Percentiles rank a stretch among this genome's conserved stretches.
phyloP scores from a whole-genome alignment of 2,797 vertebrate genomes.

The Tragelaphus oryx region DNA sequence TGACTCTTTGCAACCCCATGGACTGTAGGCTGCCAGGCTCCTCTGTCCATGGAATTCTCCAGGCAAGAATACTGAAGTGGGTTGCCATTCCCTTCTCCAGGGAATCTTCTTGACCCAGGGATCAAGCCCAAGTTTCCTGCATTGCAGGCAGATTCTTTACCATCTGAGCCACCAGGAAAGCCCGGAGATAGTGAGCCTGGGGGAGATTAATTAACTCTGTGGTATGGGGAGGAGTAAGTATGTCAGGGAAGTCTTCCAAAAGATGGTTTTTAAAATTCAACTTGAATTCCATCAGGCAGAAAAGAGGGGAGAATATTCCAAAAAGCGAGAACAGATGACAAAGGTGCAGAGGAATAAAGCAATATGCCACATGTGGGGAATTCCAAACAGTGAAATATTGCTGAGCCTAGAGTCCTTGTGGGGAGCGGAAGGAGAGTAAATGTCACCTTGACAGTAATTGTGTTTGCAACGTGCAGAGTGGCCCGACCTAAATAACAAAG shows the following conservation, averaged over 20 bases:
- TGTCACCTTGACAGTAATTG: not conserved
- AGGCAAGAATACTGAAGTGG: not conserved
- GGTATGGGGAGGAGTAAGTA: not conserved
- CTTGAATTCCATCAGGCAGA: not conserved
- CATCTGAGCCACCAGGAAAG: not conserved
- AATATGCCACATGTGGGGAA: not conserved
- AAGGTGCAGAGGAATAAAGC: not conserved
- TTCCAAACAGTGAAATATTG: not conserved
- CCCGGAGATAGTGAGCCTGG: not conserved
- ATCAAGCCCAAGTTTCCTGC: not conserved
- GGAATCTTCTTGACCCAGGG: not conserved
- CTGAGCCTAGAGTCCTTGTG: not conserved
- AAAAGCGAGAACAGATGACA: not conserved
- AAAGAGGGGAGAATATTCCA: not conserved
- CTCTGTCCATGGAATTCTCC: not conserved
- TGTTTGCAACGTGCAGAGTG: not conserved
- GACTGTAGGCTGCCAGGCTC: not conserved
- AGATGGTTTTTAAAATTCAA: not conserved
- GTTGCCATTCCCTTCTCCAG: not conserved
- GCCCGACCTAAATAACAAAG: not conserved
- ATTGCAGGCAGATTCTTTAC: not conserved
- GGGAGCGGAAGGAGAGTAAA: not conserved
- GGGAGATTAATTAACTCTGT: not conserved
- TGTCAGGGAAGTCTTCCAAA: not conserved
- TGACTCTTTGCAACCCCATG: not conserved